phyloP scores from a whole-genome alignment of 2,797 vertebrate genomes.

The Halcyon badia region DNA sequence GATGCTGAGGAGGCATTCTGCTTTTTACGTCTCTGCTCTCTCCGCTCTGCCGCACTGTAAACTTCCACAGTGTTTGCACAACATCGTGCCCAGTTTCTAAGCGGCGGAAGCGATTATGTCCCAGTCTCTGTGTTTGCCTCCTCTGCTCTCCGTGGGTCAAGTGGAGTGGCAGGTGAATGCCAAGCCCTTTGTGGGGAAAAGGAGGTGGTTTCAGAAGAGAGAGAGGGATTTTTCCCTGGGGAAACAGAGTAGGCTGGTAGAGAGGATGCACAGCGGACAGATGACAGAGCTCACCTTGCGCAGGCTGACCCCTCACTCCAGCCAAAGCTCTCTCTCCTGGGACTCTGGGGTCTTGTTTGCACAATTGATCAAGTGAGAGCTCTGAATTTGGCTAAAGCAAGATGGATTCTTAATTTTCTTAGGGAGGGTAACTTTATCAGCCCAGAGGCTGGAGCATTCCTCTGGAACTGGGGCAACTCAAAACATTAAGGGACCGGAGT shows the following conservation, averaged over 20 bases:
- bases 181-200: neutral
- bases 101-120: fast-evolving
- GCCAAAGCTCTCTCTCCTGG: neutral
- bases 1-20: neutral
- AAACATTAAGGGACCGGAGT: neutral
- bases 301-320: neutral
- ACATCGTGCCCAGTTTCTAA: neutral
- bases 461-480: fast-evolving
- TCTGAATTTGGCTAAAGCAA: neutral
- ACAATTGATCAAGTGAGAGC: neutral
- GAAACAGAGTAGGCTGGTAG: neutral
- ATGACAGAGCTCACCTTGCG: neutral
- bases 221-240: neutral
- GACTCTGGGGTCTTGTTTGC: too few relatives aligned
- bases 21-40: neutral
- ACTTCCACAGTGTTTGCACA: neutral
- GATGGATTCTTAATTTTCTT: neutral
- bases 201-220: neutral
- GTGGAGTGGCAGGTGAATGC: neutral
- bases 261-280: neutral
- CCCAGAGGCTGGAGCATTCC: neutral
- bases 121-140: neutral
- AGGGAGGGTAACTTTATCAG: neutral
- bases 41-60: neutral
- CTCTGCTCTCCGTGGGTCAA: neutral